phyloP scores from a whole-genome alignment of 2,888 invertebrate genomes.

The Romanomermis culicivorax region DNA sequence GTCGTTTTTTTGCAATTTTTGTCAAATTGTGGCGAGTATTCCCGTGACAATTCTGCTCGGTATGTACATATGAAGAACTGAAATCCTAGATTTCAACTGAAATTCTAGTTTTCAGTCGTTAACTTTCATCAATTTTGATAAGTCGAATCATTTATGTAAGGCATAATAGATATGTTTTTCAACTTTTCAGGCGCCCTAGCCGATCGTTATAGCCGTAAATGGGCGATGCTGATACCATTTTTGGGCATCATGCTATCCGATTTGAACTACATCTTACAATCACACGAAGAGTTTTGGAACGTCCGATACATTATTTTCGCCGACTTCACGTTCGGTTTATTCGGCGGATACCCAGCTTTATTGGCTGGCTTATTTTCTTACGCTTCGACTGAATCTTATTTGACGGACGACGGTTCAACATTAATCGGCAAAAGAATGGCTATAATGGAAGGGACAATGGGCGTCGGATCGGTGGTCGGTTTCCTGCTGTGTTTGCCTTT shows the following conservation, averaged over 20 bases:
- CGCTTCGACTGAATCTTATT: constrained; percentile 24
- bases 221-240: constrained; percentile 30
- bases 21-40: constrained; percentile 27
- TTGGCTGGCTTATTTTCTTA: constrained; percentile 31
- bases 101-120: neutral
- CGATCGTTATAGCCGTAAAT: constrained; percentile 29
- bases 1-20: constrained; percentile 27
- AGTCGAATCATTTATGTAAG: too few species aligned
- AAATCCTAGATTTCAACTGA: neutral
- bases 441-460: constrained; percentile 29
- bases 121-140: too few species aligned
- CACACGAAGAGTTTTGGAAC: constrained; percentile 21
- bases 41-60: constrained; percentile 28
- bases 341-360: constrained; percentile 29
- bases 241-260: constrained; percentile 24
- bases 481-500: too few species aligned
- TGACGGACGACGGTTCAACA: neutral
- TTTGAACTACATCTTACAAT: constrained; percentile 25
- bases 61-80: too few species aligned
- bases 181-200: constrained; percentile 16
- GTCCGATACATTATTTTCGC: constrained; percentile 27
- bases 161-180: too few species aligned
- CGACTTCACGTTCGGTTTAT: constrained; percentile 28
- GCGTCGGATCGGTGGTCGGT: too few species aligned
- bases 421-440: constrained; percentile 29